These are phyloP conservation scores for Cuniculus paca DNA, from an alignment of 2,797 vertebrate genomes.

Conservation along the genomic window DNA sequence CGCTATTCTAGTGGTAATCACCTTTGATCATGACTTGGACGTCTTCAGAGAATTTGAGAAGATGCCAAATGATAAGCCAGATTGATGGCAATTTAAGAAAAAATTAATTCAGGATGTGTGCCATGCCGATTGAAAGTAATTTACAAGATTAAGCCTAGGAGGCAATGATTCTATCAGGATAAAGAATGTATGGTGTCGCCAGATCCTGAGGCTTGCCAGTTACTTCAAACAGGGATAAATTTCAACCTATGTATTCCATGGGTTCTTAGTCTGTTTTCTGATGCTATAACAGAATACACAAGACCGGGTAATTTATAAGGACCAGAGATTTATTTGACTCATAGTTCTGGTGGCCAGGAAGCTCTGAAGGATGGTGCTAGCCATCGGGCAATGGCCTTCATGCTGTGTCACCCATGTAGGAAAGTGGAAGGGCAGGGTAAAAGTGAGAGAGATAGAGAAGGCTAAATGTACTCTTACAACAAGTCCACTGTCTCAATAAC, in stretches of 20 bases:
- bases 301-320: neutral
- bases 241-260: neutral
- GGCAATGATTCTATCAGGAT: neutral
- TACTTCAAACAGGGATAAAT: neutral
- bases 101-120: neutral
- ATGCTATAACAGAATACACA: neutral
- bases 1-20: neutral
- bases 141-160: neutral
- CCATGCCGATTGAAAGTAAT: neutral
- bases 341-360: neutral
- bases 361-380: neutral
- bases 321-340: neutral
- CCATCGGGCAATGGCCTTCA: neutral
- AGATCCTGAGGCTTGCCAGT: neutral
- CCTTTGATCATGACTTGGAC: neutral
- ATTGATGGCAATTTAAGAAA: conserved; percentile 6
- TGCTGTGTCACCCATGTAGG: neutral
- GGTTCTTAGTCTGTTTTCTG: neutral
- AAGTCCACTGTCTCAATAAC: neutral
- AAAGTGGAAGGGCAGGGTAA: neutral
- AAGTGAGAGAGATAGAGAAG: neutral
- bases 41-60: conserved; percentile 14
- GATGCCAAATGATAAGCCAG: neutral
- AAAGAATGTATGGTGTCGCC: neutral
- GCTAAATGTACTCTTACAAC: neutral